Conservation (phyloP, 1,140 invertebrate genomes). For the Druon quercuslanigerum region DNA sequence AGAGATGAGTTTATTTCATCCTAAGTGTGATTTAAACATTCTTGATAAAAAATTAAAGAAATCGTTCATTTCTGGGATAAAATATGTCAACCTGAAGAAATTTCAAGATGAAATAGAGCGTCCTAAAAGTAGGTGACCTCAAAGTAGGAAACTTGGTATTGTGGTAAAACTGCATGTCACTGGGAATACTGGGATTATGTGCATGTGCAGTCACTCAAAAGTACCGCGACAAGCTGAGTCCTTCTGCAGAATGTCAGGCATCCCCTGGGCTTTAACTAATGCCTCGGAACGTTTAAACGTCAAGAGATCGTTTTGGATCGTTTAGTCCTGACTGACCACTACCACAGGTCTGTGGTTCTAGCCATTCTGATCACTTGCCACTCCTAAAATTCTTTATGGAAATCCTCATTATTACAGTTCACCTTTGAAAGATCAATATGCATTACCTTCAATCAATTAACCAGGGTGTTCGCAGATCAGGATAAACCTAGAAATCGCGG, state of each 20-base stretch:
- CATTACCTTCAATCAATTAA: background rate
- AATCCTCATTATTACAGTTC: background rate
- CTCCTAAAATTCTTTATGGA: slow-evolving; percentile 1
- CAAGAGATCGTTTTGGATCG: slow-evolving; percentile 8
- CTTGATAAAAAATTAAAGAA: no score
- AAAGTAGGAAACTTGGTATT: background rate
- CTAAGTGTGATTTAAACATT: no score
- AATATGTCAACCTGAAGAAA: no score
- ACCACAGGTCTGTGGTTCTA: background rate
- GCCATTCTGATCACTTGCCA: background rate
- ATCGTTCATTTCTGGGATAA: no score
- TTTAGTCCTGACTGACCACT: background rate
- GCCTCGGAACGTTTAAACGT: background rate
- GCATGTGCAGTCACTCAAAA: slow-evolving; percentile 1
- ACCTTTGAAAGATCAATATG: background rate
- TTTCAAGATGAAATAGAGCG: no score
- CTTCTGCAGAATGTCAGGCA: background rate
- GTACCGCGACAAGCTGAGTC: slow-evolving; percentile 7
- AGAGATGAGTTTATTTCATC: no score
- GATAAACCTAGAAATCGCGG: no score
- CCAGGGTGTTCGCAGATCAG: no score
- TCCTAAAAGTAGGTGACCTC: no score
- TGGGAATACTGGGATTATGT: slow-evolving; percentile 8
- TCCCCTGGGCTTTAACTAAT: background rate
- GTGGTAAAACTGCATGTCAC: background rate